Base-by-base conservation (phyloP, 1,140 invertebrate species). In the Pseudomyrmex cubaensis region DNA sequence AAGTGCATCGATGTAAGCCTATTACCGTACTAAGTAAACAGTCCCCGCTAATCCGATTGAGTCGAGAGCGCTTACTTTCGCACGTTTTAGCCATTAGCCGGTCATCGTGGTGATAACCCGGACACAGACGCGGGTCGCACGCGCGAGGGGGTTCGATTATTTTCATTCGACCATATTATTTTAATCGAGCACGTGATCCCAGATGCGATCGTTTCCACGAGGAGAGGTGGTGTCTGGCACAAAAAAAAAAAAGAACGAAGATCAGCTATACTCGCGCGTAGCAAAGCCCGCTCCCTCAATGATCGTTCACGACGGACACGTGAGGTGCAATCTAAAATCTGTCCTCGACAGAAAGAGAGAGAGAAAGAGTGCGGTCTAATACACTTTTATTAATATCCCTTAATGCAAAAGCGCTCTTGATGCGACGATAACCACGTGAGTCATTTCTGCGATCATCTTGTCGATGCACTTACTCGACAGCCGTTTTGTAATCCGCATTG, bases 1-100 rank as follows among this genome's bases (percentile, higher is more conserved):
- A 44, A 57, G 52, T 64, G 56, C 59, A 44, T 59, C 56, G 62
- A 35, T 35, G 57, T 90, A 89, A 89, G 89, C 89, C 80, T 88
- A 87, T 90, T 90, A 90, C 25, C 54, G 15, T 59, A 50, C 83
- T 90, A 87, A 87, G 57, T 82, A 90, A 90, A 90, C 69, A 90
- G 22, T 10, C n/a, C n/a, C 35, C 57, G 44, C 9, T 87, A 88
- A 90, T 87, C 88, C 75, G 89, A 90, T 90, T 82, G 83, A 57
- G n/a, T 87, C n/a, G 56, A 89, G 87, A 76, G 85, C 67, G 75
- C 90, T 90, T 89, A 90, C 83, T 90, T 89, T 89, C 89, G 90
- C 90, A 90, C 90, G 90, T 91, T 90, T 91, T 85, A 87, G 48
- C 89, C 69, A 91, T 91, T 91, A 91, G 54, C 46, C 54, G 54